A percentile compares a stretch with the other conserved stretches of the same genome.
phyloP scores from a whole-genome alignment of 2,113 vertebrate species.

The Tachysurus fulvidraco region DNA sequence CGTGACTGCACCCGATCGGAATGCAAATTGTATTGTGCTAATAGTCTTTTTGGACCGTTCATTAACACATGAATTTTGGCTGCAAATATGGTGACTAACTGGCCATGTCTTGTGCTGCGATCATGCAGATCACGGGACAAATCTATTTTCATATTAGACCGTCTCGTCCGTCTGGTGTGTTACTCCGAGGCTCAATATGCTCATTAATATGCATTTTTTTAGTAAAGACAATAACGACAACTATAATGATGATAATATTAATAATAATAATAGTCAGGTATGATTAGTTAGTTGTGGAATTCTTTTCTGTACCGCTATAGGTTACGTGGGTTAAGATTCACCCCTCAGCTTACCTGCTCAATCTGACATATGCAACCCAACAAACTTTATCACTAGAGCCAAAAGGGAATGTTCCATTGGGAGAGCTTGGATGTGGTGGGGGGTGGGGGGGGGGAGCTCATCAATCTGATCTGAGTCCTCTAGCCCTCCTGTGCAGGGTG shows the following conservation, averaged over 20 bases:
- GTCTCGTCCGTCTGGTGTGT: conserved; percentile 19
- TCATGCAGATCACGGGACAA: conserved; percentile 15
- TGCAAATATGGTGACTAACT: background rate
- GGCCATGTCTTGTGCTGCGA: conserved; percentile 2
- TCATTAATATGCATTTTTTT: conserved; percentile 24
- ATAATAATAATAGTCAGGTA: background rate
- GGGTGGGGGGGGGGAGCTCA: conserved; percentile 38
- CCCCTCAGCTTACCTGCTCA: background rate
- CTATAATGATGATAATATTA: background rate
- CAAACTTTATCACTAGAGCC: conserved; percentile 57
- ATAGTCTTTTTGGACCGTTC: conserved; percentile 7
- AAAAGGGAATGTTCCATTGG: conserved; percentile 57
- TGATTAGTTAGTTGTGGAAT: background rate
- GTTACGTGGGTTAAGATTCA: background rate
- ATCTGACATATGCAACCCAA: conserved; percentile 56
- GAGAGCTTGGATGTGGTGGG: conserved; percentile 25
- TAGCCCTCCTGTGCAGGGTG: conserved; percentile 59
- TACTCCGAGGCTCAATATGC: conserved; percentile 26
- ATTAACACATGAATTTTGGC: conserved; percentile 24
- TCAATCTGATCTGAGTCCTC: conserved; percentile 59
- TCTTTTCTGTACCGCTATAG: background rate
- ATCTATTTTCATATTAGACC: conserved; percentile 22
- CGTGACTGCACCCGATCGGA: conserved; percentile 31
- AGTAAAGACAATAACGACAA: background rate
- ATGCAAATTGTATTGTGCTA: conserved; percentile 10